A percentile compares a stretch with the other conserved stretches of the same genome.
Evolutionary conservation across 2,113 vertebrate species (phyloP).

Genomic region (Malaclemys terrapin): DNA sequence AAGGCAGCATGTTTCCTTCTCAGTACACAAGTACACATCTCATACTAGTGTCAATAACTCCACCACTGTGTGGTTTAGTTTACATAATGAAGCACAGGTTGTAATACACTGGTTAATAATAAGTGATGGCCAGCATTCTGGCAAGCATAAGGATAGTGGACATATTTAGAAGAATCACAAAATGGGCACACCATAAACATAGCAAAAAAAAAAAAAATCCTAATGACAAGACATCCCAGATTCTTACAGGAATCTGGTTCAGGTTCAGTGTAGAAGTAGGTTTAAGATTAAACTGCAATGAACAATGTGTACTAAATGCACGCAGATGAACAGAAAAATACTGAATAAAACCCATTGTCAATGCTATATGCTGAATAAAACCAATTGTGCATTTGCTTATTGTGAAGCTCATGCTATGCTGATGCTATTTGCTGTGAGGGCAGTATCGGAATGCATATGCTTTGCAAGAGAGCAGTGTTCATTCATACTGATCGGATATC

Average conservation of each 20-base stretch:
- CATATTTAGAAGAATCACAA: neutral
- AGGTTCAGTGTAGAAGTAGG: neutral
- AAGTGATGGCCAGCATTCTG: neutral
- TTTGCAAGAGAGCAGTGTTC: neutral
- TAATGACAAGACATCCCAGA: neutral
- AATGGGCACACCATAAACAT: fast-evolving
- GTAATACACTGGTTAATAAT: fast-evolving
- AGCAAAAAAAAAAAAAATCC: neutral
- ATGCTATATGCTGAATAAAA: fast-evolving
- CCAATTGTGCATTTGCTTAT: fast-evolving
- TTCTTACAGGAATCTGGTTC: neutral
- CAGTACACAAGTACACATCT: neutral
- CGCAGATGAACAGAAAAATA: neutral
- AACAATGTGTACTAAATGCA: neutral
- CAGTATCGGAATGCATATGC: fast-evolving
- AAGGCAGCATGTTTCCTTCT: neutral
- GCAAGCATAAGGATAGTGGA: neutral
- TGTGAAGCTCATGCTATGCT: neutral
- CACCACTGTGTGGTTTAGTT: neutral
- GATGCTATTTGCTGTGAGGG: fast-evolving
- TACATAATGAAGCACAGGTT: neutral
- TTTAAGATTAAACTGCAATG: neutral
- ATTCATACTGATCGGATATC: neutral
- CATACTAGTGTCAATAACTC: neutral
- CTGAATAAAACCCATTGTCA: neutral